Evolutionary conservation across 2,888 invertebrate genomes (phyloP), one percentile per base, ranked within the genome.

Genomic region (Carcina quercana): DNA sequence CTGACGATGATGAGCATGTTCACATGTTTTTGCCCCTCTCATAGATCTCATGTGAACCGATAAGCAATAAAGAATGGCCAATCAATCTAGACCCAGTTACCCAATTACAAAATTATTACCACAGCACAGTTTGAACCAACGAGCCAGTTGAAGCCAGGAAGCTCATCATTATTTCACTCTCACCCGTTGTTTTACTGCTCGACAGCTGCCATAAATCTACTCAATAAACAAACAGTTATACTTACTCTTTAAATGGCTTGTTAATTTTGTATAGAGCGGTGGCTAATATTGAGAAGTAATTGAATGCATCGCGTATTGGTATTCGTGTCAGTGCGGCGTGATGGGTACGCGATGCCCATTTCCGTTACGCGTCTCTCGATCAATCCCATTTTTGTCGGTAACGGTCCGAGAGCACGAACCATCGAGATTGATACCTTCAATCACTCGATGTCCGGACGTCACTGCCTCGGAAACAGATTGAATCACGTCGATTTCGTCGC

Each of bases 371-470:
- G 68, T 62, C 61, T 69, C 66, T 75, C 68, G 69, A 72, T 69
- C 68, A 59, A 66, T 62, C 76, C 80, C 79, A 78, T 36, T 32
- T 34, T 34, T 76, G 72, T 72, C 65, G 56, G 62, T 80, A 79
- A 80, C 80, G 79, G 79, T 78, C 51, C 61, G 63, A 54, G 59
- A 63, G 69, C 78, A 78, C 78, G 75, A 78, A 78, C 69, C 59
- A 53, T 40, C 53, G 59, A 78, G 76, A 79, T 78, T 74, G 79
- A 80, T 80, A 76, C 79, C 71, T 78, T 71, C 75, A 67, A 76
- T 79, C 76, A 71, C 65, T 66, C 54, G 53, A 57, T 62, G 69
- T 71, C 73, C 63, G 73, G 68, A 71, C 70, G 60, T 66, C 72
- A 56, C 59, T 63, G 66, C 58, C 49, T 66, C 55, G 59, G 58